Evolutionary conservation across 2,797 vertebrate species (phyloP), one percentile per base, ranked within the genome.

Genomic region (Phataginus tricuspis): DNA sequence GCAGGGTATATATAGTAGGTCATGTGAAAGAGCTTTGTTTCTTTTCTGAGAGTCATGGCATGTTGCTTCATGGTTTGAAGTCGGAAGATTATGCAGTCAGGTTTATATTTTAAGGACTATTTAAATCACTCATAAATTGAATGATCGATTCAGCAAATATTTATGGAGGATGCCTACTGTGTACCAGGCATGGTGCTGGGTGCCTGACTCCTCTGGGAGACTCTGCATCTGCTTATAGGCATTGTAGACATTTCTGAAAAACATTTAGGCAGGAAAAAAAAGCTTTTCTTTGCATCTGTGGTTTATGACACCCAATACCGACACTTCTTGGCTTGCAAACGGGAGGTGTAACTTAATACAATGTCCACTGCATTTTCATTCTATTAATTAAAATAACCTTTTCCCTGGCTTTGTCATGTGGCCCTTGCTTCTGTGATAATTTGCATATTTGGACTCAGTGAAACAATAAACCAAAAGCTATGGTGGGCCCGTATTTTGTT

Each of bases 401-500:
- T 94, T 61, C 53, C n/a, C 42, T 37, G 74, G 45, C 39, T 96
- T 94, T 92, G 63, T 90, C 53, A 31, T 29, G 6, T 13, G 55
- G 59, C 51, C n/a, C 51, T 96, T 25, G 45, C 82, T 91, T 86
- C 86, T 83, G 21, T 86, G 85, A 37, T 77, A 61, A 91, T 97
- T 91, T 94, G 71, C 79, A 39, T 84, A 92, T 86, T 66, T 83
- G 51, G 39, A 94, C 53, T 39, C 49, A 57, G 9, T 5, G 10
- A 75, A 90, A 71, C 77, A 94, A 39, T 83, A 78, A 64, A 68
- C 21, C 21, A 11, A 37, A 92, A 34, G 37, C 80, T 68, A 8
- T 7, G 37, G 27, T 0, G 1, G 4, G 7, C 53, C 27, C 18
- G n/a, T 64, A 37, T 74, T 88, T 80, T 90, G 53, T 57, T 90